phyloP scores from a whole-genome alignment of 2,797 vertebrate genomes.

The Phalanger gymnotis region DNA sequence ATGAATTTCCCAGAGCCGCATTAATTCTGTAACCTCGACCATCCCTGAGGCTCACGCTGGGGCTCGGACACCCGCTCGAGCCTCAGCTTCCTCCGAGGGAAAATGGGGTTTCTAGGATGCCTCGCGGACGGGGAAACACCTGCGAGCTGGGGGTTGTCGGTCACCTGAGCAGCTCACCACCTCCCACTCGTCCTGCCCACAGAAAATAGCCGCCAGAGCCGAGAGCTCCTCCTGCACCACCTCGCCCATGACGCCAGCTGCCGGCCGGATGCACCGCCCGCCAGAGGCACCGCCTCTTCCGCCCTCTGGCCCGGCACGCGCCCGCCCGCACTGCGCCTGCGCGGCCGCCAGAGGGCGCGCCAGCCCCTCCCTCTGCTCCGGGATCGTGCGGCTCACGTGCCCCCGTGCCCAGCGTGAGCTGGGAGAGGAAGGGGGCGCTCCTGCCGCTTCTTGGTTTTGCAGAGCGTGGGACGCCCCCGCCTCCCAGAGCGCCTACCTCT shows the following conservation, averaged over 20 bases:
- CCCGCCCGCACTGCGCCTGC: fast-evolving
- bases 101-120: not conserved
- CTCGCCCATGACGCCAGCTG: slow-evolving; percentile 76
- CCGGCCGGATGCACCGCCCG: fast-evolving
- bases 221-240: slow-evolving; percentile 83
- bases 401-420: not conserved
- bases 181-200: slow-evolving; percentile 85
- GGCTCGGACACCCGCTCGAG: no score
- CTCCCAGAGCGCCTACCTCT: not conserved
- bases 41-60: not conserved
- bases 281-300: not conserved
- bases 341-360: slow-evolving; percentile 39
- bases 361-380: not conserved
- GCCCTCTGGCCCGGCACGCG: not conserved
- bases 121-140: not conserved
- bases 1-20: not conserved
- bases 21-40: not conserved
- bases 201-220: slow-evolving; percentile 88
- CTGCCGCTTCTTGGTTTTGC: fast-evolving
- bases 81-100: not conserved
- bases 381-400: not conserved
- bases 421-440: fast-evolving
- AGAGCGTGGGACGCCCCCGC: not conserved
- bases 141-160: not conserved
- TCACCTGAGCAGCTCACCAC: slow-evolving; percentile 85